phyloP scores from a whole-genome alignment of 2,113 vertebrate genomes.

The Nerophis lumbriciformis region DNA sequence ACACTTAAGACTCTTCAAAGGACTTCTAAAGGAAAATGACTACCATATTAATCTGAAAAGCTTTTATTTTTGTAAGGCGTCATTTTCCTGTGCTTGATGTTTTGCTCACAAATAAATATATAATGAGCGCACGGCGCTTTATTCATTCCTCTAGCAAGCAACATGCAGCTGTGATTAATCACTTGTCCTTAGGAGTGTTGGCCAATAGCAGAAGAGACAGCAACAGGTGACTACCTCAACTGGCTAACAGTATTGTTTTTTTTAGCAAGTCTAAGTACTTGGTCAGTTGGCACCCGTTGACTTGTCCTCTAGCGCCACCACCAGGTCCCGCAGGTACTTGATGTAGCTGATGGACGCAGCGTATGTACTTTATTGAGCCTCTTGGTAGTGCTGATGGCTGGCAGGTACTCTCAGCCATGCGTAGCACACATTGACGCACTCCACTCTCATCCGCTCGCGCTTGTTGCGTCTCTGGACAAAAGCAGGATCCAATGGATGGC shows the following conservation, averaged over 20 bases:
- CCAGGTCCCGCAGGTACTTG: constrained; percentile 75
- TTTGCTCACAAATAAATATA: constrained; percentile 40
- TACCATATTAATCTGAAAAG: constrained; percentile 1
- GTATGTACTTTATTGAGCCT: constrained; percentile 85
- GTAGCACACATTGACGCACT: constrained; percentile 81
- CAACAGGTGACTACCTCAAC: too few relatives aligned
- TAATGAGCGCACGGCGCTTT: constrained; percentile 7
- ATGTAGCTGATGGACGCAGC: constrained; percentile 81
- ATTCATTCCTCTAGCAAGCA: too few relatives aligned
- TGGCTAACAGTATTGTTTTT: too few relatives aligned
- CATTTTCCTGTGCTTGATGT: constrained; percentile 16
- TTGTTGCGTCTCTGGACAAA: constrained; percentile 84
- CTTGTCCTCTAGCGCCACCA: constrained; percentile 33
- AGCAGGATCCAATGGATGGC: constrained; percentile 48
- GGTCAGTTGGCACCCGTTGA: constrained; percentile 4
- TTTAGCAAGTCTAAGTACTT: too few relatives aligned
- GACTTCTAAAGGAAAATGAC: background rate
- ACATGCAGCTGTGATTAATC: too few relatives aligned
- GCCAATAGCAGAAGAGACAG: too few relatives aligned
- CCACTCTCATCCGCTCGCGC: constrained; percentile 79
- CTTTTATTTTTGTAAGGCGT: constrained; percentile 61
- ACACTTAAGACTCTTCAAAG: too few relatives aligned
- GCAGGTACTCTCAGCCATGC: constrained; percentile 80
- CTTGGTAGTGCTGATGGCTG: constrained; percentile 63
- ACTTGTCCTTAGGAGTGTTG: too few relatives aligned